Evolutionary conservation across 2,797 vertebrate genomes (phyloP), one percentile per base, ranked within the genome.

Genomic region (Girardinus metallicus): DNA sequence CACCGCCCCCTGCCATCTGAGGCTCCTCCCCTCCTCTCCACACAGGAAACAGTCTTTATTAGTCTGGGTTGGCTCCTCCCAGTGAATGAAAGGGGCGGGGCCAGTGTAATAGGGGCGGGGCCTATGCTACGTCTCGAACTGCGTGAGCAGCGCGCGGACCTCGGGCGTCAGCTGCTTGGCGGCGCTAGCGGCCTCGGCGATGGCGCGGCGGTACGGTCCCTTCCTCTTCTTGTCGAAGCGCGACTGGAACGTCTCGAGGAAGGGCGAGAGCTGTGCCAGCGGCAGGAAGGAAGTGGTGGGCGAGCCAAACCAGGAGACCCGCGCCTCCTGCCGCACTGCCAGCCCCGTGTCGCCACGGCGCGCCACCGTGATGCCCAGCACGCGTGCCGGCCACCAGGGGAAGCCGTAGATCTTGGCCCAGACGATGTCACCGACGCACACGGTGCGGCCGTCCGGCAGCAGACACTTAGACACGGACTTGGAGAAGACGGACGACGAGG

Each of bases 321-420:
- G 95, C 29, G 98, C 98, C 95, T 99, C 98, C 96, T 99, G 98
- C 84, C 96, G 96, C 80, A 97, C 97, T 78, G 98, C 95, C 82
- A 98, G 95, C 87, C 97, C 98, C 0, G 95, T 98, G 95, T 98
- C 97, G 88, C 97, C 97, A 23, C 97, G 97, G 90, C 98, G 97
- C 76, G 97, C 97, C 93, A 99, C 96, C 26, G 97, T 98, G 92
- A 99, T 98, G 84, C 96, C 95, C 18, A 99, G 96, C 85, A 99
- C 97, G 31, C 97, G 97, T 41, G 98, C 98, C 26, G 98, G 98
- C 98, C 98, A 99, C 98, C 98, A 99, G 55, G 98, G 98, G 91
- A 99, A 99, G 91, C 98, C 98, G 43, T 98, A 98, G 86, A 99
- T 99, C 96, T 99, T 99, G 72, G 98, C 98, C 98, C 98, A 99